Evolutionary conservation across 1,140 invertebrate species (phyloP), one percentile per base, ranked within the genome.

Genomic region (Bombyx mandarina): DNA sequence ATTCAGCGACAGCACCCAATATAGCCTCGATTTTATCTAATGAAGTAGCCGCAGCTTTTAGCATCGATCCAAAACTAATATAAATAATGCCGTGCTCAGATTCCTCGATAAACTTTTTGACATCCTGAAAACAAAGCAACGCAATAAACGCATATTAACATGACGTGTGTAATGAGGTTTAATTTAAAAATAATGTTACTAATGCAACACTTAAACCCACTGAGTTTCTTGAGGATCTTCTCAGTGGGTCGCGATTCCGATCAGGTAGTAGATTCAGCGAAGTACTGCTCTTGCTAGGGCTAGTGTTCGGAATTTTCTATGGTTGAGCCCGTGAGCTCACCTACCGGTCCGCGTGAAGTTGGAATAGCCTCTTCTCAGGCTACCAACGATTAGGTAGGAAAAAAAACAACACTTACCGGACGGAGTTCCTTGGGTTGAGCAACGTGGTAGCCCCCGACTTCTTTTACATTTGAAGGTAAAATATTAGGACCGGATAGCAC

Each of bases 41-140:
- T 0, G 92, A 87, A 61, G 93, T 89, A 0, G 89, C 87, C 7
- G 90, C 86, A 18, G 91, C 89, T 62, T 89, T 90, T 18, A 93
- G 78, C 87, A 92, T 91, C 3, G 93, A 93, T 44, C 94, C 94
- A 66, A 94, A 90, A 60, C 91, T 93, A 66, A 95, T 91, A 57
- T 92, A 92, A 45, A 94, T 90, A 2, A 93, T 91, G 2, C 93
- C 93, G 60, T 93, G 81, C 57, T 89, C 86, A 46, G 93, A 91
- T 64, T 91, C 92, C 60, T 93, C 91, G 54, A 94, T 86, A 78
- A 91, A 91, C 62, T 91, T 90, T 65, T 91, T 81, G 10, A 94
- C 57, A 51, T 93, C 91, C 91, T 93, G 67, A 18, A 67, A 66
- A 53, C 43, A 44, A 54, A 10, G 12, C n/a, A 18, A 7, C 3